Evolutionary conservation across 2,797 vertebrate genomes (phyloP).

Genomic region (Catostomus latipinnis): DNA sequence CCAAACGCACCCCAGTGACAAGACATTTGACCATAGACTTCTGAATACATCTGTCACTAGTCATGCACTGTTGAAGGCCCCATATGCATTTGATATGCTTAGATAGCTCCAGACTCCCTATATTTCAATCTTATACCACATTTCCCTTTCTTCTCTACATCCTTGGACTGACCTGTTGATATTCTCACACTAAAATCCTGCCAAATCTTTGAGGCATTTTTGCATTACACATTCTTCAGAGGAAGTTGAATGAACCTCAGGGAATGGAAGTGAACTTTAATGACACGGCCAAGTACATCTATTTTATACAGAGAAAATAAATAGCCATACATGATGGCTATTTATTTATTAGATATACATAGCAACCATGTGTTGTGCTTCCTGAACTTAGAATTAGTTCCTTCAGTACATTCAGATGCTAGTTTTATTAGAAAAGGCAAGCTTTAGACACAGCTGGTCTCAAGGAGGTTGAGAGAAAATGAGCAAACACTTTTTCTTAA

Average conservation of each 20-base stretch:
- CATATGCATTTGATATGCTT: conserved; percentile 11
- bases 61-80: conserved; percentile 27
- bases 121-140: conserved; percentile 34
- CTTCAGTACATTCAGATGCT: neutral
- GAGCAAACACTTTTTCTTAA: conserved; percentile 7
- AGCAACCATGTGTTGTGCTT: neutral
- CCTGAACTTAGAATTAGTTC: conserved; percentile 5
- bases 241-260: conserved; percentile 25
- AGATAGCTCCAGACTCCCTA: conserved; percentile 22
- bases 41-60: conserved; percentile 27
- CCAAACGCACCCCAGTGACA: conserved; percentile 14
- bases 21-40: conserved; percentile 23
- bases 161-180: neutral
- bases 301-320: conserved; percentile 5
- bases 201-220: neutral
- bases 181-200: neutral
- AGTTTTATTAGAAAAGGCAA: too few species aligned
- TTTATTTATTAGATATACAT: neutral
- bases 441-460: neutral
- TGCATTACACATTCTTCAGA: neutral
- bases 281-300: conserved; percentile 7
- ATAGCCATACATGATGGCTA: neutral
- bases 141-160: neutral
- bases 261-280: neutral
- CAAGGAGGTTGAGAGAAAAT: conserved; percentile 6